Conservation (phyloP, 2,797 vertebrate species). For the Enteromius paludinosus region DNA sequence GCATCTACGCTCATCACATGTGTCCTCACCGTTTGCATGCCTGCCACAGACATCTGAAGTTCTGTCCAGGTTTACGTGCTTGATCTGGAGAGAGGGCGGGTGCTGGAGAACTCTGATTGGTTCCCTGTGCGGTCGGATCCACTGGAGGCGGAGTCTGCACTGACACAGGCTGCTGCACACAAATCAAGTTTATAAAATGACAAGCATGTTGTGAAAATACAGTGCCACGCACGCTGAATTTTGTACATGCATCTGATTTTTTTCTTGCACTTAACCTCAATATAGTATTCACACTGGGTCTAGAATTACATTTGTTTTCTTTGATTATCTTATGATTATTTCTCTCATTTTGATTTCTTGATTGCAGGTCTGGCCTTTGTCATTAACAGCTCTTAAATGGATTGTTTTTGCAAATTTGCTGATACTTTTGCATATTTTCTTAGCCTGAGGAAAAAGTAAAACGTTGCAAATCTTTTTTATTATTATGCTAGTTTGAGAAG, state of each 20-base stretch:
- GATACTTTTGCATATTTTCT: neutral
- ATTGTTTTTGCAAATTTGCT: neutral
- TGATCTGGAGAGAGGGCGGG: conserved; percentile 81
- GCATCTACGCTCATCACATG: neutral
- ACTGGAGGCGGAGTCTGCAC: conserved; percentile 71
- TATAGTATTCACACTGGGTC: no score
- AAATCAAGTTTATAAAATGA: neutral
- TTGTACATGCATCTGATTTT: neutral
- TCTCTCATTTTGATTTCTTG: neutral
- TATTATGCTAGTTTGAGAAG: neutral
- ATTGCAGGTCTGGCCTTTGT: neutral
- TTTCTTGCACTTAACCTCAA: neutral
- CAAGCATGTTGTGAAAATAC: neutral
- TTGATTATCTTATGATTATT: neutral
- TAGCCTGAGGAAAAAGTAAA: neutral
- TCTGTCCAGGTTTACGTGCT: conserved; percentile 92
- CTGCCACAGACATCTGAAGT: conserved; percentile 99
- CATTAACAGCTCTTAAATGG: neutral
- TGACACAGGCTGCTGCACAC: conserved; percentile 44
- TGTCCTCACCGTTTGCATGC: conserved; percentile 92
- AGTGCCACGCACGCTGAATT: neutral
- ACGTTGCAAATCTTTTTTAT: neutral
- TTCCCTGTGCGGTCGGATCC: conserved; percentile 77
- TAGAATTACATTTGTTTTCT: neutral
- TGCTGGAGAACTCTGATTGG: conserved; percentile 81